A percentile compares a stretch with the other conserved stretches of the same genome.
phyloP scores from a whole-genome alignment of 2,113 vertebrate genomes.

The Xenopus borealis region DNA sequence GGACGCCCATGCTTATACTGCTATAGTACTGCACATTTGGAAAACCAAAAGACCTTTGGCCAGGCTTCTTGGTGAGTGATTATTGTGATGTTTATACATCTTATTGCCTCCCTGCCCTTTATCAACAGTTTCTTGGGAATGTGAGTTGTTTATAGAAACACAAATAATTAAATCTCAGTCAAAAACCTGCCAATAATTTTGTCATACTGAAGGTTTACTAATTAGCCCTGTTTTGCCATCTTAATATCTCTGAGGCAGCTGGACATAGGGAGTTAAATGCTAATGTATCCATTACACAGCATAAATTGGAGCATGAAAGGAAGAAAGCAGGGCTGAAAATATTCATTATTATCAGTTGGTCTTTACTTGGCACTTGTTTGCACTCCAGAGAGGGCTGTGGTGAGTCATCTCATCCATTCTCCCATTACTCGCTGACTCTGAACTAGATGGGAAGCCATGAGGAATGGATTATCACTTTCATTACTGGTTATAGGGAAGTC shows the following conservation, averaged over 20 bases:
- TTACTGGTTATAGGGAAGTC: background rate
- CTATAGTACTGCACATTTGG: too few species aligned
- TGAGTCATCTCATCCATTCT: constrained; percentile 1
- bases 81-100: too few species aligned
- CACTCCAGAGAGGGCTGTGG: background rate
- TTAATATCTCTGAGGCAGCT: background rate
- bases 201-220: background rate
- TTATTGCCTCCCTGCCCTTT: background rate
- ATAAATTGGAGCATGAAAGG: background rate
- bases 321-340: background rate
- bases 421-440: background rate
- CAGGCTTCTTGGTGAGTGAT: too few species aligned
- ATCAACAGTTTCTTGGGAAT: background rate
- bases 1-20: too few species aligned
- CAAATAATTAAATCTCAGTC: background rate
- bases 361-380: background rate
- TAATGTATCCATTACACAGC: background rate
- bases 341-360: background rate
- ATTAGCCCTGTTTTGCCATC: background rate
- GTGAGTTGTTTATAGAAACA: background rate
- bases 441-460: background rate
- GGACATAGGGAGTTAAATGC: background rate
- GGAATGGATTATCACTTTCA: background rate
- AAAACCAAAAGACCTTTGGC: too few species aligned
- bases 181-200: background rate